Percentiles rank a stretch among this genome's conserved stretches.
phyloP scores from a whole-genome alignment of 2,888 invertebrate species.

The Boloria euphrosyne region DNA sequence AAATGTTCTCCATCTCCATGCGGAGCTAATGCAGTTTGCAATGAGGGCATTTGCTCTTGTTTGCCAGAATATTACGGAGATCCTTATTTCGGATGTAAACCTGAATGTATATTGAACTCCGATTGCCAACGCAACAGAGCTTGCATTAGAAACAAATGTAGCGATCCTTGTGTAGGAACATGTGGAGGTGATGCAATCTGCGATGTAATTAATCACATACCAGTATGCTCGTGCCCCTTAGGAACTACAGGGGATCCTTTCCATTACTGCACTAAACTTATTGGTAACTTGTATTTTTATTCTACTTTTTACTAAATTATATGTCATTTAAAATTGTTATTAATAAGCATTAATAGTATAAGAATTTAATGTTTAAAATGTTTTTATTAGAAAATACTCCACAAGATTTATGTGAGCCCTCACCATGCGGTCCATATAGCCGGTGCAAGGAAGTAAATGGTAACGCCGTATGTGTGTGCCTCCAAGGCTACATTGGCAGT shows the following conservation, averaged over 20 bases:
- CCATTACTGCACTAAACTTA: conserved; percentile 78
- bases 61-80: conserved; percentile 87
- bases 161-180: conserved; percentile 87
- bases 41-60: conserved; percentile 86
- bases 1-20: conserved; percentile 88
- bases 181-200: conserved; percentile 84
- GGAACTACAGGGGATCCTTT: conserved; percentile 86
- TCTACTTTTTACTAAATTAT: conserved; percentile 1
- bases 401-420: conserved; percentile 65
- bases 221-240: conserved; percentile 85
- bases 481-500: conserved; percentile 85
- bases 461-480: conserved; percentile 88
- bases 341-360: not conserved
- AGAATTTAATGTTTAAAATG: too few species aligned
- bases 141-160: conserved; percentile 88
- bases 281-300: conserved; percentile 50
- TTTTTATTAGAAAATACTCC: conserved; percentile 54
- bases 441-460: conserved; percentile 86
- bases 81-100: conserved; percentile 88
- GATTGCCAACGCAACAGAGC: conserved; percentile 87
- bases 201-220: conserved; percentile 85
- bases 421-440: conserved; percentile 87
- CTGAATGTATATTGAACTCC: conserved; percentile 89
- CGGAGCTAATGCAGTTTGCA: conserved; percentile 85
- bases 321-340: not conserved